Percentiles rank a stretch among this genome's conserved stretches.
These are phyloP conservation scores for Silurus meridionalis DNA, from an alignment of 2,113 vertebrate species.

Conservation along the genomic window DNA sequence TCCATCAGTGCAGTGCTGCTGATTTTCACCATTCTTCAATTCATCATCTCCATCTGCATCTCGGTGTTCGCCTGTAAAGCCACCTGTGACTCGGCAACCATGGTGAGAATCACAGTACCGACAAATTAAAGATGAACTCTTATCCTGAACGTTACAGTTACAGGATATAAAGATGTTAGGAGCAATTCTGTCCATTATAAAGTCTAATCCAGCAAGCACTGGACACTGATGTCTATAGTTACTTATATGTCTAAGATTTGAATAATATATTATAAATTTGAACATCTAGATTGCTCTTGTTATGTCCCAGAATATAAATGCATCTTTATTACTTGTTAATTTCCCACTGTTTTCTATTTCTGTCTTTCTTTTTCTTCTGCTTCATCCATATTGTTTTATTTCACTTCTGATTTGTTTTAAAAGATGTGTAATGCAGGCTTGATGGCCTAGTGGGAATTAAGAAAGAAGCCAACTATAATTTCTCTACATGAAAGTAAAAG, in stretches of 20 bases:
- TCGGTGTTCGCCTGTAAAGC: slow-evolving; percentile 25
- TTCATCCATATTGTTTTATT: not conserved
- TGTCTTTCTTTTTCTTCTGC: not conserved
- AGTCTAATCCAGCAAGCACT: not conserved
- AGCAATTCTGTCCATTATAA: not conserved
- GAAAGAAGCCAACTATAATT: no score
- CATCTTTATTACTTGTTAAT: not conserved
- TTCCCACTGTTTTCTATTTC: not conserved
- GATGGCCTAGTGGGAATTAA: no score
- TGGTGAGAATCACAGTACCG: not conserved
- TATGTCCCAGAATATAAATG: not conserved
- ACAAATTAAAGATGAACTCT: not conserved
- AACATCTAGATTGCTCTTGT: not conserved
- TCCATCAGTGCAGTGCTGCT: not conserved
- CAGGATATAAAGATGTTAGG: not conserved
- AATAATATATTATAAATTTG: not conserved
- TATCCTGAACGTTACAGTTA: not conserved
- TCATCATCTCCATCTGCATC: slow-evolving; percentile 20
- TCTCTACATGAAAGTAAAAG: no score
- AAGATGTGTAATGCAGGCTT: no score
- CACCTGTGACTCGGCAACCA: not conserved
- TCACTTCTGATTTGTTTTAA: not conserved
- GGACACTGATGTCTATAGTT: not conserved
- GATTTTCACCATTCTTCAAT: not conserved
- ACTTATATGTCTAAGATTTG: not conserved